These are phyloP conservation scores for Rhamphomyia laevipes DNA, from an alignment of 2,888 invertebrate genomes.

Conservation along the genomic window DNA sequence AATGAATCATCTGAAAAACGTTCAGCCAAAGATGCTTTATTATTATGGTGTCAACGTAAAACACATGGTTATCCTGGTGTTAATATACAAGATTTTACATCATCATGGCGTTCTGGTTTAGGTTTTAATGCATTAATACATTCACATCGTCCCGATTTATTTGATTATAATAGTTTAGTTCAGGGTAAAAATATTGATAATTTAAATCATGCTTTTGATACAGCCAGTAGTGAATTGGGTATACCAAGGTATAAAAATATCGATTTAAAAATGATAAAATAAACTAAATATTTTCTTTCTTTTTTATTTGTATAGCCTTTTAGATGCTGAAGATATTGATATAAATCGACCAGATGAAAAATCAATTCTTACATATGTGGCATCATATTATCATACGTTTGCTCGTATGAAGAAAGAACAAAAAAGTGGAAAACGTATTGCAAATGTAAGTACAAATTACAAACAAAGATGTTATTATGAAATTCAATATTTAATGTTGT, in stretches of 20 bases:
- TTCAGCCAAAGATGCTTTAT: constrained; percentile 95
- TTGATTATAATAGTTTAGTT: constrained; percentile 72
- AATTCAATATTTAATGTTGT: not conserved
- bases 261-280: not conserved
- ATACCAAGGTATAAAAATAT: constrained; percentile 55
- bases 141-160: constrained; percentile 90
- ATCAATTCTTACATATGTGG: constrained; percentile 97
- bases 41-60: constrained; percentile 98
- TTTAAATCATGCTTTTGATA: constrained; percentile 94
- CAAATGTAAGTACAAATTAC: constrained; percentile 78
- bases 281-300: too few relatives aligned
- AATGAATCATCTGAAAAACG: constrained; percentile 95
- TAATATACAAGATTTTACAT: constrained; percentile 79
- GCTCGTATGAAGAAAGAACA: constrained; percentile 98
- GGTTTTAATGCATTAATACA: constrained; percentile 99
- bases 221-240: constrained; percentile 84
- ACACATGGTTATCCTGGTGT: constrained; percentile 89
- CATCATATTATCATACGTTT: constrained; percentile 98
- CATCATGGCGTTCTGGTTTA: constrained; percentile 91
- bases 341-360: constrained; percentile 92
- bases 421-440: constrained; percentile 93
- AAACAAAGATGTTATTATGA: too few relatives aligned
- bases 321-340: constrained; percentile 97
- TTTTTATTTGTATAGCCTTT: constrained; percentile 44
- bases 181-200: constrained; percentile 83